Evolutionary conservation across 2,888 invertebrate genomes (phyloP), one percentile per base, ranked within the genome.

Genomic region (Diaprepes abbreviatus): DNA sequence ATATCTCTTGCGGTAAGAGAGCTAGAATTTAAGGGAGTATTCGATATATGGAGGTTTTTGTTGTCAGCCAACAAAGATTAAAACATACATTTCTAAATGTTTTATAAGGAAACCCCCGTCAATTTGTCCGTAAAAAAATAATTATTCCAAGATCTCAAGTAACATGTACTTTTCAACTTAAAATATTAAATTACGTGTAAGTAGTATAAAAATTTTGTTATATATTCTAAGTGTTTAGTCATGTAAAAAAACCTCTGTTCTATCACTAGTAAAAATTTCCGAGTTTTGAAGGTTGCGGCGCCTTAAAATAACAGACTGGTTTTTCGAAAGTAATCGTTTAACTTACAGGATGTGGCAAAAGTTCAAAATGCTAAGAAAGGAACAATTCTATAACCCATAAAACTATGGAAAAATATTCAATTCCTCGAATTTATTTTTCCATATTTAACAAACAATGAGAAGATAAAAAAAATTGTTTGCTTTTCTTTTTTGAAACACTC

Each of bases 1-100:
- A 70, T 69, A 64, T 72, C 72, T 66, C 70, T 74, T 73, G 64
- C 12, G 16, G 38, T 45, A 57, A 75, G 73, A 74, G 74, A 71
- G 71, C 67, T 16, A 73, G 71, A 71, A 58, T 54, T n/a, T 43
- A 21, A 45, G 35, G 58, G 71, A 71, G 71, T 64, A 67, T n/a
- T n/a, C n/a, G n/a, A n/a, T n/a, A n/a, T n/a, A n/a, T n/a, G n/a
- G n/a, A n/a, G n/a, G n/a, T n/a, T n/a, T n/a, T n/a, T n/a, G n/a
- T n/a, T n/a, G n/a, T 4, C 12, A n/a, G 5, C 1, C 6, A 45
- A n/a, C 3, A 24, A 12, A 12, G 24, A 1, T 40, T 40, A 35
- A 35, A 35, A 9, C 3, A 3, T n/a, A 3, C 1, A 3, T 1
- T 2, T 12, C 35, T 1, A n/a, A 10, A 35, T 2, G 35, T 24